Percentiles rank a stretch among this genome's conserved stretches.
phyloP scores from a whole-genome alignment of 2,888 invertebrate genomes.

The Meganola albula region DNA sequence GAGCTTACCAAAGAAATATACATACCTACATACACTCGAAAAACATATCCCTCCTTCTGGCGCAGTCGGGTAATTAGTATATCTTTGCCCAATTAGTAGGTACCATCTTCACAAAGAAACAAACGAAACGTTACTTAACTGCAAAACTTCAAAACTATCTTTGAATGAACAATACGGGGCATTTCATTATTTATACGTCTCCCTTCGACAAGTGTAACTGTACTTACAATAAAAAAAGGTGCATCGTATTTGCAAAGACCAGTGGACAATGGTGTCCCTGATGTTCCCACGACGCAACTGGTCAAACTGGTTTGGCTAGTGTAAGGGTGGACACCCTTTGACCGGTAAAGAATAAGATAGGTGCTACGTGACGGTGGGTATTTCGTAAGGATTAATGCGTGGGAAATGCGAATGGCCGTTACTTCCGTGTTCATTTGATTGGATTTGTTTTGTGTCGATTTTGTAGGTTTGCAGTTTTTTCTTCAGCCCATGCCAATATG shows the following conservation, averaged over 20 bases:
- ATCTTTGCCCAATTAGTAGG: too few species aligned
- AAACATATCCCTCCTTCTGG: too few species aligned
- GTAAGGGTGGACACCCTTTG: conserved; percentile 46
- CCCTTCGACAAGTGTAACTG: conserved; percentile 26
- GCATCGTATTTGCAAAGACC: conserved; percentile 28
- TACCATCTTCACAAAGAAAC: too few species aligned
- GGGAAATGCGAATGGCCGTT: conserved; percentile 23
- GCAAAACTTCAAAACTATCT: neutral
- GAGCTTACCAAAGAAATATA: too few species aligned
- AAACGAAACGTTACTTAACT: too few species aligned
- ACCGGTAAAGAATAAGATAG: conserved; percentile 29
- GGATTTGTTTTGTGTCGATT: too few species aligned
- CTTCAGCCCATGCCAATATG: too few species aligned
- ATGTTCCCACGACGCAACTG: conserved; percentile 52
- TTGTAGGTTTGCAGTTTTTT: too few species aligned
- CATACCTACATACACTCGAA: too few species aligned
- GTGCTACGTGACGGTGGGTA: conserved; percentile 44
- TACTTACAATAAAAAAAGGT: conserved; percentile 29
- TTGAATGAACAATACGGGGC: conserved; percentile 7
- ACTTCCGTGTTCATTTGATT: too few species aligned
- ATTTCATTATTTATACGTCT: conserved; percentile 12
- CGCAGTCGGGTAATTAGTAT: too few species aligned
- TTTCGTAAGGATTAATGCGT: conserved; percentile 46
- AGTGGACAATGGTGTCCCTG: conserved; percentile 45
- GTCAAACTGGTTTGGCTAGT: conserved; percentile 59